A percentile compares a stretch with the other conserved stretches of the same genome.
Conservation (phyloP, 1,140 invertebrate genomes). For the Tigriopus japonicus region DNA sequence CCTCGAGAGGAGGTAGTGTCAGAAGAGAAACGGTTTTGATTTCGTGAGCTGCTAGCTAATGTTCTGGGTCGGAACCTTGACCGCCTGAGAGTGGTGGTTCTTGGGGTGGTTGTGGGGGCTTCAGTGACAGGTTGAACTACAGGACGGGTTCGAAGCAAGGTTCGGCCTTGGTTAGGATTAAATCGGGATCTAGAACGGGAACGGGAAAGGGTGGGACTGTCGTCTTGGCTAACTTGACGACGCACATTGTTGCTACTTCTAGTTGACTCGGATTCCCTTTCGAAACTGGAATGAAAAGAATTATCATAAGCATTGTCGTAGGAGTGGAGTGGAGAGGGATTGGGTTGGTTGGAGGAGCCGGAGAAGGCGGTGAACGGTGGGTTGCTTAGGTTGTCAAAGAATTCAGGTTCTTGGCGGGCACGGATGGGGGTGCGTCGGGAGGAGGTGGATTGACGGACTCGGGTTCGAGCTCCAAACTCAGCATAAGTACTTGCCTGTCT, state of each 20-base stretch:
- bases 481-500: constrained; percentile 7
- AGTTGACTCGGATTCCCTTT: background rate
- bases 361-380: constrained; percentile 1
- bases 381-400: background rate
- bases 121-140: background rate
- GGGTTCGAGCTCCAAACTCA: constrained; percentile 13
- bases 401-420: background rate
- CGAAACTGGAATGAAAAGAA: constrained; percentile 10
- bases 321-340: background rate
- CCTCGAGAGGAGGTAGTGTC: constrained; percentile 1
- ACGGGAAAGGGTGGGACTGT: no score
- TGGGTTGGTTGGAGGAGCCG: background rate
- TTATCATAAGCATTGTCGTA: constrained; percentile 12
- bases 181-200: constrained; percentile 9
- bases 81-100: background rate
- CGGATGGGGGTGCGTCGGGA: background rate
- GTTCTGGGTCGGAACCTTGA: constrained; percentile 4
- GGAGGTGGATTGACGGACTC: constrained; percentile 10
- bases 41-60: background rate
- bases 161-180: constrained; percentile 7
- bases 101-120: background rate
- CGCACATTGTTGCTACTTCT: background rate
- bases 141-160: background rate
- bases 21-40: constrained; percentile 4
- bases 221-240: constrained; percentile 5